A percentile compares a stretch with the other conserved stretches of the same genome.
phyloP scores from a whole-genome alignment of 1,140 invertebrate species.

The Camponotus floridanus region DNA sequence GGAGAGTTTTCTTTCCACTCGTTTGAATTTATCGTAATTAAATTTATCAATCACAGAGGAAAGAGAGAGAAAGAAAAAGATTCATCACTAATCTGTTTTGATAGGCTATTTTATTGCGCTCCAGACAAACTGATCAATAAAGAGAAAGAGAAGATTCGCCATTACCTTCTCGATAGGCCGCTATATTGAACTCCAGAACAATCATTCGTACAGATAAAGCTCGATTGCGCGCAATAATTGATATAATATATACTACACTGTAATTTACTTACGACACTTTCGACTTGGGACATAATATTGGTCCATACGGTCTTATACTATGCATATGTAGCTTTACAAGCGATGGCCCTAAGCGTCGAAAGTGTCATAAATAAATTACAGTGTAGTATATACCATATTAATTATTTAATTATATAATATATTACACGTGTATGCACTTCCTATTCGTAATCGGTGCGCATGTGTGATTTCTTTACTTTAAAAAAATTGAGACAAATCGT shows the following conservation, averaged over 20 bases:
- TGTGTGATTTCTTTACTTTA: too few relatives aligned
- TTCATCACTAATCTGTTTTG: neutral
- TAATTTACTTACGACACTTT: neutral
- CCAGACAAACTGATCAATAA: neutral
- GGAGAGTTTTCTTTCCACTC: too few relatives aligned
- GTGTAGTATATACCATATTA: too few relatives aligned
- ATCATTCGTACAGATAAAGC: neutral
- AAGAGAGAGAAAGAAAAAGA: neutral
- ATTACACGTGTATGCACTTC: too few relatives aligned
- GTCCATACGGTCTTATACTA: too few relatives aligned
- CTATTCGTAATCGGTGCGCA: neutral
- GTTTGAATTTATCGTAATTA: too few relatives aligned
- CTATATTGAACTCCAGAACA: neutral
- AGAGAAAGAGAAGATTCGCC: neutral
- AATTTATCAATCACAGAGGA: neutral
- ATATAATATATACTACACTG: neutral
- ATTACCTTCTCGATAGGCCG: neutral
- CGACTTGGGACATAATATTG: neutral
- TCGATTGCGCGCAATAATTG: conserved; percentile 1
- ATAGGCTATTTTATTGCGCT: neutral
- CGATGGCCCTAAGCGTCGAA: too few relatives aligned
- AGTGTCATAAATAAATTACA: too few relatives aligned
- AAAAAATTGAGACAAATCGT: too few relatives aligned
- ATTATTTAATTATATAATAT: too few relatives aligned
- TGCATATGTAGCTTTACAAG: too few relatives aligned